Percentiles rank a stretch among this genome's conserved stretches.
These are phyloP conservation scores for Drosophila aldrichi DNA, from an alignment of 2,888 invertebrate species.

Conservation along the genomic window DNA sequence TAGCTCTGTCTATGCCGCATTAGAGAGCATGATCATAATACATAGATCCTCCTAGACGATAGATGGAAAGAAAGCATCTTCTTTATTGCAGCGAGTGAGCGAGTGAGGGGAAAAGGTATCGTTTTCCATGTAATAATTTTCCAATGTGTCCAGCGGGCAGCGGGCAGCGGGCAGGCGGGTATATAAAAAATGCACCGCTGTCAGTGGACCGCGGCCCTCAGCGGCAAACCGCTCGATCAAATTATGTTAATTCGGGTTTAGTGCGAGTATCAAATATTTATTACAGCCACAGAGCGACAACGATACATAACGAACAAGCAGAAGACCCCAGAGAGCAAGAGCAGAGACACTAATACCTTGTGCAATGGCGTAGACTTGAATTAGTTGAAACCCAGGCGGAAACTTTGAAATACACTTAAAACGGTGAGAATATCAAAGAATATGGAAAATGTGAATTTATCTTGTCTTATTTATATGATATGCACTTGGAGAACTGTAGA, in stretches of 20 bases:
- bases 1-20: constrained; percentile 13
- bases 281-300: constrained; percentile 46
- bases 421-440: background rate
- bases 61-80: constrained; percentile 71
- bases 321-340: constrained; percentile 24
- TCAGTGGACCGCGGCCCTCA: constrained; percentile 59
- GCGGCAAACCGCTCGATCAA: constrained; percentile 76
- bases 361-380: constrained; percentile 42
- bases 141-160: constrained; percentile 49
- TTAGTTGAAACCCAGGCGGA: constrained; percentile 39
- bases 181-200: constrained; percentile 70
- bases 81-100: constrained; percentile 38
- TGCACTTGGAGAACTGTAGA: background rate
- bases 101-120: constrained; percentile 63
- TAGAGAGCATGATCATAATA: constrained; percentile 41
- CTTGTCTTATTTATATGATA: too few relatives aligned
- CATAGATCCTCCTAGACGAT: constrained; percentile 65
- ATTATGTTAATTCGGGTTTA: constrained; percentile 81
- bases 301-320: constrained; percentile 21
- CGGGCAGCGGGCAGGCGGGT: constrained; percentile 4
- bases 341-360: constrained; percentile 43
- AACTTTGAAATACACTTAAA: constrained; percentile 28
- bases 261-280: constrained; percentile 76
- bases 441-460: background rate
- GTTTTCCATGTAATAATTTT: constrained; percentile 79